Base-by-base conservation (phyloP, 2,888 invertebrate species). In the Cheilosia vulpina region DNA sequence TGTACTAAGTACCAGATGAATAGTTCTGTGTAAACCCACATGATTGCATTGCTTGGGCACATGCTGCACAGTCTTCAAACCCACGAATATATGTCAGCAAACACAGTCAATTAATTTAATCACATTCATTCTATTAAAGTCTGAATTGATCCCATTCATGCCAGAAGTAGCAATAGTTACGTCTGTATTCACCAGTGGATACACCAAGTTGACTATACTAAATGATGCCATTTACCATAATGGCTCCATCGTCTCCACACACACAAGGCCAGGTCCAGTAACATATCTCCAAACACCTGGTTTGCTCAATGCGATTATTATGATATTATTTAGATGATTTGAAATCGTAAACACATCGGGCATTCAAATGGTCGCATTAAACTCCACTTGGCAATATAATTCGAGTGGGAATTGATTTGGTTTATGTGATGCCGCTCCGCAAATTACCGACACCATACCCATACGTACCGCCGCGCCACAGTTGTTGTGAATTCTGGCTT, bases 341-440 rank as follows among this genome's bases (percentile, higher is more conserved):
- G 71, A 65, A 65, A 77, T 72, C 53, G 53, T 69, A 76, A 76
- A 65, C 71, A 65, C 69, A 71, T 71, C 52, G 47, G 63, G 53
- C 65, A 71, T 76, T 47, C 62, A 71, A 82, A 77, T 72, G 58
- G 69, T 38, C 57, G 45, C 71, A 77, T 82, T 77, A 65, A 77
- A 53, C 66, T 76, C 24, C 57, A 69, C 34, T 58, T n/a, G 24
- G 52, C 38, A 2, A 52, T 53, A 76, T 82, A 58, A 82, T 77
- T 82, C 60, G 58, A 65, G 53, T 77, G 45, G 71, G 58, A 82
- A 76, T 82, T 71, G 66, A 38, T 57, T 66, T 45, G 71, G 65
- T 19, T 65, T 77, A 71, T 77, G 82, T 72, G 76, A 71, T 53
- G 58, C 38, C 38, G 43, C 63, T 38, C 43, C 1, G 43, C 31